Conservation (phyloP, 2,113 vertebrate species). For the Oophaga pumilio region DNA sequence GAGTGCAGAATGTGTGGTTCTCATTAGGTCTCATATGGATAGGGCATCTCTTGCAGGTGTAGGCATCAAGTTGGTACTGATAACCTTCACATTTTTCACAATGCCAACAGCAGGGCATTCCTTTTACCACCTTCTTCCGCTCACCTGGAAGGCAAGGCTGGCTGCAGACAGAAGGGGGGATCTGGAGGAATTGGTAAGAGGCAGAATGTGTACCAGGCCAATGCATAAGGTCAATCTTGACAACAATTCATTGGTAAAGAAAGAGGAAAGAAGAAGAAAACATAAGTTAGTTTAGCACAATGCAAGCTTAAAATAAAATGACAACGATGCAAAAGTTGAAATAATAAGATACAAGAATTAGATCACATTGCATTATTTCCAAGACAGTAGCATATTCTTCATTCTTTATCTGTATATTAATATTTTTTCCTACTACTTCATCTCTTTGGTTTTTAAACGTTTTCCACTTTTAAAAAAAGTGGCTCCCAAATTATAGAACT, state of each 20-base stretch:
- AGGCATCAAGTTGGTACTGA: conserved; percentile 92
- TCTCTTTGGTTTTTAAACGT: background rate
- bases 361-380: background rate
- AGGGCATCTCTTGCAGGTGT: conserved; percentile 90
- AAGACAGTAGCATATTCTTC: background rate
- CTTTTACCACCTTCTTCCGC: conserved; percentile 92
- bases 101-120: conserved; percentile 96
- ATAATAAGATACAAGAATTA: background rate
- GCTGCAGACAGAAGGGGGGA: conserved; percentile 91
- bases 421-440: background rate
- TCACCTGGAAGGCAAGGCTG: conserved; percentile 88
- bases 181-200: conserved; percentile 82
- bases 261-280: background rate
- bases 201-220: conserved; percentile 84
- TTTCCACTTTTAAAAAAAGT: no score
- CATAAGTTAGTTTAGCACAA: background rate
- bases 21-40: conserved; percentile 89
- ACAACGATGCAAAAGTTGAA: background rate
- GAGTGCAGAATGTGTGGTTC: conserved; percentile 89
- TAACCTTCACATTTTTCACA: conserved; percentile 93
- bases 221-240: conserved; percentile 84
- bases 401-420: background rate
- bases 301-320: background rate
- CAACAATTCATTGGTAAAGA: background rate
- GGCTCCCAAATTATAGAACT: no score